phyloP scores from a whole-genome alignment of 2,113 vertebrate species.

The Esox niger region DNA sequence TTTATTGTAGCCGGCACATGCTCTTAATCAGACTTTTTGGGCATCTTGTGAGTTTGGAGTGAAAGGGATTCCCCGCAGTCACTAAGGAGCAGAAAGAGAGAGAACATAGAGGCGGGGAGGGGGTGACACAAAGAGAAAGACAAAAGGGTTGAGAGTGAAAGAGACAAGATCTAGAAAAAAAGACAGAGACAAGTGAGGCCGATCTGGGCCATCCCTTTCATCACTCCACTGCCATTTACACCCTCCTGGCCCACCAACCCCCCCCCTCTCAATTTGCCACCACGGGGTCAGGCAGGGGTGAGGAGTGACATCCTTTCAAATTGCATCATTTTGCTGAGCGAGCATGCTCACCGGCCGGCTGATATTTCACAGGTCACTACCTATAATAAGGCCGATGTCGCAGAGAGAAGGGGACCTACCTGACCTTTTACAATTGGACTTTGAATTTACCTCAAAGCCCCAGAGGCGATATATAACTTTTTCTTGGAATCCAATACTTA shows the following conservation, averaged over 20 bases:
- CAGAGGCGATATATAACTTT: background rate
- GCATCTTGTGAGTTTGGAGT: background rate
- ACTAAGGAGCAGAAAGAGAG: background rate
- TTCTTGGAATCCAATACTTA: background rate
- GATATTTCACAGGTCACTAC: constrained; percentile 76
- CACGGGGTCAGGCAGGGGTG: constrained; percentile 57
- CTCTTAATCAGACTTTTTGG: background rate
- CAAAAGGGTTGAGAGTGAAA: no score
- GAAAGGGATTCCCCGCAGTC: background rate
- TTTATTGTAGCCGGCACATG: background rate
- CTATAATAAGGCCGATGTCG: constrained; percentile 59
- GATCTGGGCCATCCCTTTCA: constrained; percentile 18
- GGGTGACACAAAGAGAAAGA: no score
- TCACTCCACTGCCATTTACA: constrained; percentile 23
- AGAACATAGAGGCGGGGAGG: no score
- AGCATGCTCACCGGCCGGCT: constrained; percentile 59
- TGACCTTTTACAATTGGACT: constrained; percentile 71
- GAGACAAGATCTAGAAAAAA: no score
- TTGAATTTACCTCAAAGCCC: constrained; percentile 56
- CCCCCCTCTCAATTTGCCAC: constrained; percentile 22
- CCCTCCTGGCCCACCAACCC: constrained; percentile 7
- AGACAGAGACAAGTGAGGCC: background rate
- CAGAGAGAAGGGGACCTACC: constrained; percentile 56
- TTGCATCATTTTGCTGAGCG: constrained; percentile 73
- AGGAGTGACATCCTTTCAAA: constrained; percentile 71